Conservation (phyloP, 2,113 vertebrate species). For the Jacana jacana region DNA sequence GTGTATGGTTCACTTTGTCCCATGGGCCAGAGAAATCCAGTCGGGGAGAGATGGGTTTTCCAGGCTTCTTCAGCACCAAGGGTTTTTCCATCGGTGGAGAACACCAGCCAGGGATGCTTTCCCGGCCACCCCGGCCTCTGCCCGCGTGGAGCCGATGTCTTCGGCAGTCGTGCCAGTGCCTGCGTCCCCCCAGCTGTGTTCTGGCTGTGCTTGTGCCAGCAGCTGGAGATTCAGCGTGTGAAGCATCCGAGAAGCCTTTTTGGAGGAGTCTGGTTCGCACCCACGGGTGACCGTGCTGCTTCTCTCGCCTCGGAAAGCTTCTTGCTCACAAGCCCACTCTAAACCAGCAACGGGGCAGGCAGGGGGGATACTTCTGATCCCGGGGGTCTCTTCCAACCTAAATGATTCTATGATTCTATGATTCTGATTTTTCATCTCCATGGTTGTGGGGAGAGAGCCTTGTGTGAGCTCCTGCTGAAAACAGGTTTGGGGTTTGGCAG, state of each 20-base stretch:
- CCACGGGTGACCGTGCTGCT: background rate
- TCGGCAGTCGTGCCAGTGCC: rapidly evolving
- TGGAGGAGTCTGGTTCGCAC: background rate
- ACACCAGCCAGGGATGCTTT: background rate
- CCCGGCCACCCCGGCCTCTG: background rate
- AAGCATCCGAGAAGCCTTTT: background rate
- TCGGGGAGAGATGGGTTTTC: background rate
- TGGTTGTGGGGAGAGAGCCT: background rate
- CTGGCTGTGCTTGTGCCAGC: background rate
- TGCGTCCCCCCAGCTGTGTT: background rate
- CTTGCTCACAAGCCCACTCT: background rate
- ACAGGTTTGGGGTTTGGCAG: background rate
- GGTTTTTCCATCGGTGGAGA: background rate
- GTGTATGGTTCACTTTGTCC: background rate
- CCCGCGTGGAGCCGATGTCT: background rate
- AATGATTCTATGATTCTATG: too few relatives aligned
- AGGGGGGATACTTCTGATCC: background rate
- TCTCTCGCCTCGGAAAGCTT: background rate
- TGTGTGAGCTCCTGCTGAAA: background rate
- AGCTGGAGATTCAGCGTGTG: background rate
- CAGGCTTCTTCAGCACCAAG: background rate
- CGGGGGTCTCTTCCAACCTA: too few relatives aligned
- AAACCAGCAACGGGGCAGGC: background rate
- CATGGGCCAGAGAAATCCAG: background rate
- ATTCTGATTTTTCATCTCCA: too few relatives aligned